Evolutionary conservation across 2,888 invertebrate species (phyloP).

Genomic region (Helicoverpa assulta): DNA sequence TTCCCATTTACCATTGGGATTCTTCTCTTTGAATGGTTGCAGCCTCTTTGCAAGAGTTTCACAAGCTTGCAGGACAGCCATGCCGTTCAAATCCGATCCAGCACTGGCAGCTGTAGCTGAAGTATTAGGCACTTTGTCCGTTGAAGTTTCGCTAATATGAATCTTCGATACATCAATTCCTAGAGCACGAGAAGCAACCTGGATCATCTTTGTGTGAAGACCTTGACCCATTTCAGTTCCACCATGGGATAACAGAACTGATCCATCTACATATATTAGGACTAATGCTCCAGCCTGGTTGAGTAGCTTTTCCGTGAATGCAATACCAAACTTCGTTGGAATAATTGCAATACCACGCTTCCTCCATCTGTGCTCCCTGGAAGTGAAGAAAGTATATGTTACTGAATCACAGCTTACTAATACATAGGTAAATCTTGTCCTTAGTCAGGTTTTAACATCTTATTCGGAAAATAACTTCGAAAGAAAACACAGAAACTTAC

Average conservation of each 20-base stretch:
- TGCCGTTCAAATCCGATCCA: slow-evolving; percentile 97
- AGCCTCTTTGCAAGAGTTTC: slow-evolving; percentile 93
- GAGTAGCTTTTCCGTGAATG: slow-evolving; percentile 93
- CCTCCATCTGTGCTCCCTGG: slow-evolving; percentile 94
- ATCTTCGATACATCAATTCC: slow-evolving; percentile 93
- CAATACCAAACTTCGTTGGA: slow-evolving; percentile 96
- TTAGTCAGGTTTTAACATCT: not conserved
- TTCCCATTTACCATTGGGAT: slow-evolving; percentile 95
- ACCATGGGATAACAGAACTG: slow-evolving; percentile 96
- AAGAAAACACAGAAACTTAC: slow-evolving; percentile 77
- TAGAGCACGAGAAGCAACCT: slow-evolving; percentile 94
- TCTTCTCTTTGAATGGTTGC: slow-evolving; percentile 92
- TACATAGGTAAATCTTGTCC: too few species aligned
- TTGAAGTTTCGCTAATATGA: slow-evolving; percentile 95
- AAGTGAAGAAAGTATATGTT: slow-evolving; percentile 63
- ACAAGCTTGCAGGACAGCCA: slow-evolving; percentile 97
- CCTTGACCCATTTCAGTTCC: slow-evolving; percentile 99
- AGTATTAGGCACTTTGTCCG: slow-evolving; percentile 97
- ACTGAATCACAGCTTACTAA: not conserved
- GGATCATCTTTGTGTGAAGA: slow-evolving; percentile 98
- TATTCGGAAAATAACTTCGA: not conserved
- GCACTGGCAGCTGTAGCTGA: slow-evolving; percentile 97
- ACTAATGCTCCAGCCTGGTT: slow-evolving; percentile 97
- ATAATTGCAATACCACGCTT: slow-evolving; percentile 96
- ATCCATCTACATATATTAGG: slow-evolving; percentile 96